Percentiles rank a stretch among this genome's conserved stretches.
Evolutionary conservation across 1,140 invertebrate genomes (phyloP).

Genomic region (Rhagoletis zephyria): DNA sequence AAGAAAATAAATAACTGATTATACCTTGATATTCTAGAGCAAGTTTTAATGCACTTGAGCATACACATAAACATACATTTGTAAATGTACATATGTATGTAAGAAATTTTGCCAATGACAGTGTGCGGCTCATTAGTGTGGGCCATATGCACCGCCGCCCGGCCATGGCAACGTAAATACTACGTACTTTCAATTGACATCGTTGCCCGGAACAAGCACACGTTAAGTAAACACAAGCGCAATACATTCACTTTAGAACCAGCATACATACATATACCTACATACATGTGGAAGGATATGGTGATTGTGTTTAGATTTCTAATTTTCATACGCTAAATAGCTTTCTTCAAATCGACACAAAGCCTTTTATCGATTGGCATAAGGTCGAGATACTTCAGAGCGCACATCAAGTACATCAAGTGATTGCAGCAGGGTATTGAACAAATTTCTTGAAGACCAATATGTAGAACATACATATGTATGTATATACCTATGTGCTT

Average conservation of each 20-base stretch:
- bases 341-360: conserved; percentile 31
- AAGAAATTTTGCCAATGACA: not conserved
- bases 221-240: conserved; percentile 16
- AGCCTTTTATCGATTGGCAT: conserved; percentile 31
- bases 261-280: not conserved
- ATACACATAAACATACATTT: too few species aligned
- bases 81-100: not conserved
- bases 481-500: not conserved
- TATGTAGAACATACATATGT: too few species aligned
- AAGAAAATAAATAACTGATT: not conserved
- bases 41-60: not conserved
- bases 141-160: not conserved
- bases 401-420: not conserved
- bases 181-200: not conserved
- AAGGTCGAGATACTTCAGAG: conserved; percentile 7
- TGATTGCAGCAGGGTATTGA: not conserved
- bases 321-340: conserved; percentile 41
- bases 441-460: conserved; percentile 15
- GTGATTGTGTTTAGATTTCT: conserved; percentile 29
- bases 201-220: conserved; percentile 11
- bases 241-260: not conserved
- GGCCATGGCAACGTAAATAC: not conserved
- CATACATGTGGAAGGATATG: too few species aligned
- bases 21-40: not conserved
- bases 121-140: conserved; percentile 39